Base-by-base conservation (phyloP, 2,113 vertebrate species). In the Campylomormyrus numenius region DNA sequence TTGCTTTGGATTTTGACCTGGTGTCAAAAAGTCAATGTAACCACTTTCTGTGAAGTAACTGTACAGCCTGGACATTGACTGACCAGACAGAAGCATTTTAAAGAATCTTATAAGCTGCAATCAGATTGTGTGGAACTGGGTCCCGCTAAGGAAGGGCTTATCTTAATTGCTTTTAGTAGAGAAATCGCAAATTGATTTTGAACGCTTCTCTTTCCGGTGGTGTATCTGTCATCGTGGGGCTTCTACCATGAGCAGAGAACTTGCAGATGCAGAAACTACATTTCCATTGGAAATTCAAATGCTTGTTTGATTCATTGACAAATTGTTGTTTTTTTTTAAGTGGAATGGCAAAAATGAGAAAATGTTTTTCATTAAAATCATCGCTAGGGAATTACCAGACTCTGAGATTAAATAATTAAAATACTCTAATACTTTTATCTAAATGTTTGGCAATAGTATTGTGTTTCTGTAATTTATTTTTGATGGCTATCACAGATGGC, bases 111-210 rank as follows among this genome's bases (percentile, higher is more conserved):
- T 15, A 19, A 87, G 31, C 50, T 15, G 31, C 31, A 35, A 39
- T 87, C 27, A 87, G 50, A 56, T 77, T 89, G 35, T 52, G 70
- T 87, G 90, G 93, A 94, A 94, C 92, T 90, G 92, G 93, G 93
- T 93, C 92, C 92, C 90, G 89, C 94, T 70, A 92, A 93, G 70
- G 70, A 90, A 87, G 58, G 92, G 87, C 83, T 94, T 93, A 92
- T 92, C 91, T 91, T 90, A 92, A 93, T 90, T 90, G 91, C 90
- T 91, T 93, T 93, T 89, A 90, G 91, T 27, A 31, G 62, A 91
- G 77, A 91, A 91, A 56, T 35, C 70, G 46, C 88, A 85, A 91
- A 92, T 92, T 62, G 89, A 91, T 93, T 91, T 91, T 90, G 66
- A 46, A 89, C 31, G 89, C 9, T 52, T 91, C 90, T 9, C 90